Evolutionary conservation across 2,888 invertebrate genomes (phyloP).

Genomic region (Eudemis profundana): DNA sequence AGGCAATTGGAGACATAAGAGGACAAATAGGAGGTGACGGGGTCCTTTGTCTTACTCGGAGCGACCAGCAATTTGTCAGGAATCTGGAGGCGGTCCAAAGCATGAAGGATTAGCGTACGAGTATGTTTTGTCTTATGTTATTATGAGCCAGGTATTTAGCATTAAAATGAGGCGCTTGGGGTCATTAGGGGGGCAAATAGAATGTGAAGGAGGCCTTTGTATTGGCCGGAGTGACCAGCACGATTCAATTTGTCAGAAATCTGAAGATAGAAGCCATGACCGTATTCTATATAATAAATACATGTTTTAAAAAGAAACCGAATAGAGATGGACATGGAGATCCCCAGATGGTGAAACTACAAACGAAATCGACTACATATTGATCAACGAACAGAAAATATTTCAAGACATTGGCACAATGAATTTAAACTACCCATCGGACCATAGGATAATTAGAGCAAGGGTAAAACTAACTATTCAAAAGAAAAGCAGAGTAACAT

Average conservation of each 20-base stretch:
- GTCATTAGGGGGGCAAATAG: slow-evolving; percentile 77
- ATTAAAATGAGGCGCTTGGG: slow-evolving; percentile 37
- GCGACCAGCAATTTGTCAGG: slow-evolving; percentile 78
- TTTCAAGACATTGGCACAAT: neutral
- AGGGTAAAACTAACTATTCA: neutral
- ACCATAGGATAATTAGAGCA: neutral
- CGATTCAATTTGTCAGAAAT: slow-evolving; percentile 82
- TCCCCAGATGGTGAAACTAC: neutral
- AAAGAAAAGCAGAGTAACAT: no score
- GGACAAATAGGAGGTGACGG: slow-evolving; percentile 79
- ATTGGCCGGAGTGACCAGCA: slow-evolving; percentile 72
- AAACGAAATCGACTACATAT: slow-evolving; percentile 2
- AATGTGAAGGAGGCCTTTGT: slow-evolving; percentile 79
- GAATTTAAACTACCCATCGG: neutral
- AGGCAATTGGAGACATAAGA: slow-evolving; percentile 59
- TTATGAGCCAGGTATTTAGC: neutral
- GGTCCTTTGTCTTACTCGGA: slow-evolving; percentile 77
- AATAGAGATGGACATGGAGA: neutral
- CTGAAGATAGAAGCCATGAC: slow-evolving; percentile 45
- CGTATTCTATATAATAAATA: neutral
- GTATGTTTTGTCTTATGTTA: neutral
- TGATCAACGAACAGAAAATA: neutral
- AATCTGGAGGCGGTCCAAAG: slow-evolving; percentile 58
- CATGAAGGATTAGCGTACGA: neutral
- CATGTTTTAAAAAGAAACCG: neutral